These are phyloP conservation scores for Lasioglossum oenotherae DNA, from an alignment of 2,888 invertebrate genomes.

Conservation along the genomic window DNA sequence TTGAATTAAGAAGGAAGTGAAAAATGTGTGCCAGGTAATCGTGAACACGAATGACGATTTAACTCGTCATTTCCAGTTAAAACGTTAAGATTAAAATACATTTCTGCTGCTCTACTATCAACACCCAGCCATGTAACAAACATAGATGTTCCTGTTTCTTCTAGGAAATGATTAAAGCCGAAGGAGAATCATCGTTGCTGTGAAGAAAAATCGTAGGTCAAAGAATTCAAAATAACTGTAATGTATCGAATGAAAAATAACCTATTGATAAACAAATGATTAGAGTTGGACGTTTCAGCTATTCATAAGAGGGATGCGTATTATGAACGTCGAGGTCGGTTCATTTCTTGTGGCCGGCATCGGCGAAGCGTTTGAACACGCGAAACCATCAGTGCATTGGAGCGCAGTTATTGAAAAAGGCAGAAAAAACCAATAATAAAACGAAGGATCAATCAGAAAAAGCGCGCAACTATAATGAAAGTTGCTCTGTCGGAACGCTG, in stretches of 20 bases:
- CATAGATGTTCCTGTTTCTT: too few species aligned
- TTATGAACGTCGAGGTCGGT: not conserved
- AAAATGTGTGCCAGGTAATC: too few species aligned
- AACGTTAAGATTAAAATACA: too few species aligned
- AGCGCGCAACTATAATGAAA: slow-evolving; percentile 56
- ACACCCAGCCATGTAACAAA: too few species aligned
- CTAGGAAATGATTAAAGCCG: too few species aligned
- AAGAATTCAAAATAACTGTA: not conserved
- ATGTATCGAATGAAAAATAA: not conserved
- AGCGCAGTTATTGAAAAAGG: slow-evolving; percentile 40
- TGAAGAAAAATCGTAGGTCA: too few species aligned
- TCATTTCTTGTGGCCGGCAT: slow-evolving; percentile 11
- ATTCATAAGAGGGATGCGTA: not conserved
- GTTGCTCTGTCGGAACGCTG: slow-evolving; percentile 57
- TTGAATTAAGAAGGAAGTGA: too few species aligned
- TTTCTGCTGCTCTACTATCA: too few species aligned
- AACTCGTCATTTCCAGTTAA: too few species aligned
- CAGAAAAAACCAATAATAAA: slow-evolving; percentile 29
- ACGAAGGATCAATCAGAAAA: slow-evolving; percentile 25
- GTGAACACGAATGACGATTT: too few species aligned
- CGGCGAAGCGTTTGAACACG: slow-evolving; percentile 28
- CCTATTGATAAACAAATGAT: too few species aligned
- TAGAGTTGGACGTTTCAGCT: not conserved
- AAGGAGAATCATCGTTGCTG: too few species aligned
- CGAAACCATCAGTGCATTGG: slow-evolving; percentile 1